Conservation (phyloP, 2,888 invertebrate genomes). For the Melitaea athalia region DNA sequence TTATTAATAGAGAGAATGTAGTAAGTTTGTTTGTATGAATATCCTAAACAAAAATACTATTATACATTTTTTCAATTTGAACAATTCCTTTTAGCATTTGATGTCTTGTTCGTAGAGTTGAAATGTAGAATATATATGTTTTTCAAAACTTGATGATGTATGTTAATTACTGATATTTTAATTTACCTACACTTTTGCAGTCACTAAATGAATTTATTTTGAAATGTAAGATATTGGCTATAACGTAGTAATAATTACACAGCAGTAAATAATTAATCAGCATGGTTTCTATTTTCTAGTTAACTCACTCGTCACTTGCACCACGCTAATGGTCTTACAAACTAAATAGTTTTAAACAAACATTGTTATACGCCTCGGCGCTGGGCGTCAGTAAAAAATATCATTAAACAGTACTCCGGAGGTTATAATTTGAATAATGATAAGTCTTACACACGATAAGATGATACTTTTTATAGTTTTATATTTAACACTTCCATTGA, state of each 20-base stretch:
- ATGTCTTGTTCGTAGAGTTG: too few species aligned
- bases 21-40: too few species aligned
- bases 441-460: slow-evolving; percentile 20
- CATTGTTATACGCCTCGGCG: slow-evolving; percentile 58
- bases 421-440: slow-evolving; percentile 70
- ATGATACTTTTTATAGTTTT: slow-evolving; percentile 5
- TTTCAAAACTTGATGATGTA: too few species aligned
- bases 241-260: not conserved
- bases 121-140: too few species aligned
- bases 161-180: too few species aligned
- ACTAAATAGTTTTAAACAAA: slow-evolving; percentile 76
- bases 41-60: too few species aligned
- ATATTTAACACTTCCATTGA: not conserved
- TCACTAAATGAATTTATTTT: too few species aligned
- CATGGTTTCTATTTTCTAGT: not conserved
- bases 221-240: too few species aligned
- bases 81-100: too few species aligned
- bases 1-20: too few species aligned
- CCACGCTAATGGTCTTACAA: slow-evolving; percentile 46
- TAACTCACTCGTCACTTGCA: slow-evolving; percentile 37
- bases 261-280: not conserved
- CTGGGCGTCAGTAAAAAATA: slow-evolving; percentile 53
- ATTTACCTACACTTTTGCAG: too few species aligned
- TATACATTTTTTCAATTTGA: too few species aligned
- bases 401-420: slow-evolving; percentile 54